Percentiles rank a stretch among this genome's conserved stretches.
Conservation (phyloP, 2,113 vertebrate genomes). For the Cebus imitator region DNA sequence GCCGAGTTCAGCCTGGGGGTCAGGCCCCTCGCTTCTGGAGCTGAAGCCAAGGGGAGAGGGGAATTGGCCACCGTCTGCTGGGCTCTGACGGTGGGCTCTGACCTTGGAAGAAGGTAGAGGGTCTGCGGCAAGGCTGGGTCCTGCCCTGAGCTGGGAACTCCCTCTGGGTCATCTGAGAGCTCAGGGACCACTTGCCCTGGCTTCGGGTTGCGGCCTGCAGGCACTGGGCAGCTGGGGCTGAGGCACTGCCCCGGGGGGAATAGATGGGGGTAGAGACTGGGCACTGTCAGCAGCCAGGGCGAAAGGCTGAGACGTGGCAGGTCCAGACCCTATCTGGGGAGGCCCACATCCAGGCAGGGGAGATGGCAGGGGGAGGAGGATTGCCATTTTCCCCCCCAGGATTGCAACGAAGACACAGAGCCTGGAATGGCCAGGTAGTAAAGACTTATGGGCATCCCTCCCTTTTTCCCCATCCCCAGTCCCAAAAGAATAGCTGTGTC, state of each 20-base stretch:
- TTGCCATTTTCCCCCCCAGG: background rate
- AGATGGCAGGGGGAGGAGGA: no score
- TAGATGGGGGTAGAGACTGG: background rate
- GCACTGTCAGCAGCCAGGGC: background rate
- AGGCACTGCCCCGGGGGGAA: background rate
- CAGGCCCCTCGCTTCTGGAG: background rate
- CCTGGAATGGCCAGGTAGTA: background rate
- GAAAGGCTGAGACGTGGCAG: background rate
- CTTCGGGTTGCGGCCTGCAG: accelerated
- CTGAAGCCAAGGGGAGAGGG: no score
- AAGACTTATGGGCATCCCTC: background rate
- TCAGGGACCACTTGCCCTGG: background rate
- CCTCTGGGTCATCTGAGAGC: no score
- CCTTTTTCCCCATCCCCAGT: no score
- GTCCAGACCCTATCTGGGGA: background rate
- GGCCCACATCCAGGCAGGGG: accelerated
- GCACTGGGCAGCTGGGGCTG: background rate
- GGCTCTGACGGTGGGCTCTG: background rate
- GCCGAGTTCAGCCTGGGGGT: constrained; percentile 21
- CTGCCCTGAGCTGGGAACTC: background rate
- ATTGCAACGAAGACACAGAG: background rate
- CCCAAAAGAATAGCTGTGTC: background rate
- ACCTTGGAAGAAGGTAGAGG: background rate
- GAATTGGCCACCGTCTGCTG: accelerated
- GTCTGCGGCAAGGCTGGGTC: background rate